A percentile compares a stretch with the other conserved stretches of the same genome.
Evolutionary conservation across 2,888 invertebrate genomes (phyloP).

Genomic region (Diaperis boleti): DNA sequence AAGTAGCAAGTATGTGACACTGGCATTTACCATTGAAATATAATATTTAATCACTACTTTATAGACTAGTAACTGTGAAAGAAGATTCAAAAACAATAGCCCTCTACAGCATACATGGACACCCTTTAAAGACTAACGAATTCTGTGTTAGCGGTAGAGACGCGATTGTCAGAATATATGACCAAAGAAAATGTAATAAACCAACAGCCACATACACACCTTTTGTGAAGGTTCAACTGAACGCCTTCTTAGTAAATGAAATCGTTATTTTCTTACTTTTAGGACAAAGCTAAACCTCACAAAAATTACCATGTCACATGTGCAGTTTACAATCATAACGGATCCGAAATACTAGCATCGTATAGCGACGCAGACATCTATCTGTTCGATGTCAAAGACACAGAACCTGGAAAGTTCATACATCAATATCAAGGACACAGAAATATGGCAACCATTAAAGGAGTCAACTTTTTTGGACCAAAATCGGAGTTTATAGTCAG

Average conservation of each 20-base stretch:
- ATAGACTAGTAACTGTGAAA: conserved; percentile 71
- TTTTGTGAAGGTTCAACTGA: conserved; percentile 50
- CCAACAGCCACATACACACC: conserved; percentile 57
- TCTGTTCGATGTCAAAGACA: conserved; percentile 78
- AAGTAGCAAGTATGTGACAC: conserved; percentile 67
- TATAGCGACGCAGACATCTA: conserved; percentile 96
- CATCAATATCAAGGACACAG: conserved; percentile 73
- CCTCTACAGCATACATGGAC: conserved; percentile 89
- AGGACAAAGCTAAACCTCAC: conserved; percentile 35
- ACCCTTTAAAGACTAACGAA: conserved; percentile 82
- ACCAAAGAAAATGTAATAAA: conserved; percentile 70
- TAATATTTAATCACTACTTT: conserved; percentile 46
- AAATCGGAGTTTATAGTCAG: conserved; percentile 91
- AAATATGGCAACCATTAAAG: conserved; percentile 81
- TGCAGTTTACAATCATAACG: conserved; percentile 91
- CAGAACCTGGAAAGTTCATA: conserved; percentile 67
- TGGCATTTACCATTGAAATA: too few relatives aligned
- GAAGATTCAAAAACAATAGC: conserved; percentile 74
- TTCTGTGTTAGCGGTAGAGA: conserved; percentile 89
- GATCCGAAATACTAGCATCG: conserved; percentile 91
- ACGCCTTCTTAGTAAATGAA: too few relatives aligned
- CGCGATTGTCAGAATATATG: conserved; percentile 81
- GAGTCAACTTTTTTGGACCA: conserved; percentile 94
- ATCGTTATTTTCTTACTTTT: conserved; percentile 13
- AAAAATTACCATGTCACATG: conserved; percentile 80